Base-by-base conservation (phyloP, 2,797 vertebrate genomes). In the Betta splendens region DNA sequence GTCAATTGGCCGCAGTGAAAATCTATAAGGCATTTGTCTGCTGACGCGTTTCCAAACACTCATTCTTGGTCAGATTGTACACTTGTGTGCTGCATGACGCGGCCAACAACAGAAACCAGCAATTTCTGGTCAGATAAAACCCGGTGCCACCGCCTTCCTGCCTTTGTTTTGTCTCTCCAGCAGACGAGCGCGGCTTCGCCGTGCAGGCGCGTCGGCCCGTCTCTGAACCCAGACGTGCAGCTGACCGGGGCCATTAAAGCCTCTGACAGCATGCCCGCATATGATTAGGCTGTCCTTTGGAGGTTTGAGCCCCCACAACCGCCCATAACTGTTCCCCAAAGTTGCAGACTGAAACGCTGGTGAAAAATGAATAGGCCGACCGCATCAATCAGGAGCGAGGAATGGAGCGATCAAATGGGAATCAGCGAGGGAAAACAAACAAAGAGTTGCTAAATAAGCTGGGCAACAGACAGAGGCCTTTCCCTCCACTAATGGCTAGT, bases 211-310 rank as follows among this genome's bases (percentile, higher is more conserved):
- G 61, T 43, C 50, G 46, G 75, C 74, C 85, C 51, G 54, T 79
- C 50, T 79, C 79, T 85, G 83, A 89, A 89, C 81, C 82, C 74
- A 5, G 53, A 80, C 70, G 68, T 72, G 73, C 18, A 44, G 49
- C 62, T 74, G 72, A 80, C 81, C 85, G 84, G 89, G 72, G 63
- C 69, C 75, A 87, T 86, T 88, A 86, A 85, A 87, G 68, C 67
- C 61, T 59, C 37, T 70, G 69, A 80, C 75, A 68, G 68, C 69
- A 69, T 80, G 77, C 66, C 57, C 72, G 70, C 75, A 63, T 83
- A 75, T 79, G 81, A 87, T 89, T 87, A 85, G 71, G 56, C 64
- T 60, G 17, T 77, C 33, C 60, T 57, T 76, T 67, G 31, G 56
- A 70, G 79, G 66, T 83, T 77, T 82, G 69, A 85, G 83, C 59